phyloP scores from a whole-genome alignment of 2,797 vertebrate genomes.

The Bothrops alternatus region DNA sequence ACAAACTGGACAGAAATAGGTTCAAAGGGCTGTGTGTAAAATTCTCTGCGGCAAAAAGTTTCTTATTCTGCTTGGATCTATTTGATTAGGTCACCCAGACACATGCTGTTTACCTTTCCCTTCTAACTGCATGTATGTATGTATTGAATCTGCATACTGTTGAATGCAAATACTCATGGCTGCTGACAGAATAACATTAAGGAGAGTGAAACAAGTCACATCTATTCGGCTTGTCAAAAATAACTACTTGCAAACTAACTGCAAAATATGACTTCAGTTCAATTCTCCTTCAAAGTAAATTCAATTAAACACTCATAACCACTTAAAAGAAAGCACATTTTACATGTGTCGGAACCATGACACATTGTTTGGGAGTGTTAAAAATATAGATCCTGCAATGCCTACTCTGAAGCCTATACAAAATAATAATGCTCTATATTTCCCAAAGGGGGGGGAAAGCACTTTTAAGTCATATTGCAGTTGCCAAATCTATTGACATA shows the following conservation, averaged over 20 bases:
- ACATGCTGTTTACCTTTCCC: background rate
- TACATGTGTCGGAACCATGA: background rate
- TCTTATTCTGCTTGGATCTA: background rate
- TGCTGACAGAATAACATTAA: background rate
- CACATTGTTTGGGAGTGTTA: background rate
- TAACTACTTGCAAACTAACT: background rate
- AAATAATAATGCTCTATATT: slow-evolving; percentile 2
- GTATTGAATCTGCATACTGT: background rate
- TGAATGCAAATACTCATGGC: background rate
- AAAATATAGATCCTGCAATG: background rate
- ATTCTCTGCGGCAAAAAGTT: background rate
- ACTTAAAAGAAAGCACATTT: background rate
- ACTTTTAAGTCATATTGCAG: background rate
- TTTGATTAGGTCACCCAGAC: background rate
- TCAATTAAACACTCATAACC: background rate
- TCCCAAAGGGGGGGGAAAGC: background rate
- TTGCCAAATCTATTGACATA: background rate
- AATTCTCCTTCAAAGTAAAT: background rate
- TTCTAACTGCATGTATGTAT: background rate
- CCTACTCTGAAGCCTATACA: background rate
- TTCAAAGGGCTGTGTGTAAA: background rate
- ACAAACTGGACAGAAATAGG: background rate
- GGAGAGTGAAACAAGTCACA: background rate
- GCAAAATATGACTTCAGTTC: background rate
- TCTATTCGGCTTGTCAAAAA: background rate